Conservation (phyloP, 2,888 invertebrate genomes). For the Parnassius glacialis region DNA sequence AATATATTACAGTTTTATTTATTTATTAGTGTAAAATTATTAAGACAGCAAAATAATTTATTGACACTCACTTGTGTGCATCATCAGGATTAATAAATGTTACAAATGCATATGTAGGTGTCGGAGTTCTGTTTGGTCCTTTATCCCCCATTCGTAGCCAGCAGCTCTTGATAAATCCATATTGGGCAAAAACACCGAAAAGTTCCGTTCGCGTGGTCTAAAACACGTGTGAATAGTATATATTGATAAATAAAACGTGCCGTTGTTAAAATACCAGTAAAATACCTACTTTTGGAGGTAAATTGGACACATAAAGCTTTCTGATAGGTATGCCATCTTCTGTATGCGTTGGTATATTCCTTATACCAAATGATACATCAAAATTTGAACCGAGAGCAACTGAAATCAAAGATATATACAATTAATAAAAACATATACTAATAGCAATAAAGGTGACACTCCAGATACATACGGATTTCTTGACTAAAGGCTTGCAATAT, state of each 20-base stretch:
- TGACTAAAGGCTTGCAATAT: conserved; percentile 60
- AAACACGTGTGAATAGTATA: conserved; percentile 34
- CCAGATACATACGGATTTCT: conserved; percentile 54
- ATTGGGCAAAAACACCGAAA: conserved; percentile 75
- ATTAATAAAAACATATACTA: conserved; percentile 3
- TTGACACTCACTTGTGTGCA: conserved; percentile 71
- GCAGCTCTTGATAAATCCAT: conserved; percentile 80
- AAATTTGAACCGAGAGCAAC: conserved; percentile 55
- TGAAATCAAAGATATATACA: conserved; percentile 40
- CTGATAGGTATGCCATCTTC: conserved; percentile 81
- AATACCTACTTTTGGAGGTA: conserved; percentile 74
- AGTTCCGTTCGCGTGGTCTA: conserved; percentile 79
- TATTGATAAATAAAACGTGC: background rate
- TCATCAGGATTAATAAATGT: conserved; percentile 76
- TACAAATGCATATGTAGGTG: conserved; percentile 78
- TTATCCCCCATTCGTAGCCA: conserved; percentile 73
- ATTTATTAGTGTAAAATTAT: no score
- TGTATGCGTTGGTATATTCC: conserved; percentile 72
- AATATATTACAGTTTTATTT: no score
- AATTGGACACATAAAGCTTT: conserved; percentile 80
- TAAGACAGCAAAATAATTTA: no score
- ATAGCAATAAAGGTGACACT: background rate
- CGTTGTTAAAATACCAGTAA: background rate
- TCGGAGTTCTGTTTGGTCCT: conserved; percentile 53
- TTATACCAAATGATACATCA: conserved; percentile 47